Evolutionary conservation across 2,888 invertebrate species (phyloP).

Genomic region (Taphrorychus bicolor): DNA sequence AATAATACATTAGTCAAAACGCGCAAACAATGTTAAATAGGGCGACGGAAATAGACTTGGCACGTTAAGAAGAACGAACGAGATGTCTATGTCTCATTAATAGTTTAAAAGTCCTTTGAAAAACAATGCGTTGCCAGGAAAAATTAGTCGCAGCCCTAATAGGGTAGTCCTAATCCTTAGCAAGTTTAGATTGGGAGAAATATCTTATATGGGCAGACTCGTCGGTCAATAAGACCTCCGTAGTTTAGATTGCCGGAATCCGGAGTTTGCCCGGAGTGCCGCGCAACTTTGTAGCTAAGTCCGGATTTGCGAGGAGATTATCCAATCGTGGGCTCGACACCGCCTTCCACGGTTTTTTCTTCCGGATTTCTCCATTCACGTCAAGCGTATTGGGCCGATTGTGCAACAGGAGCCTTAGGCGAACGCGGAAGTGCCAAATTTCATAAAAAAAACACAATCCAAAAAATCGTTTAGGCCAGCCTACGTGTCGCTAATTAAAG

Average conservation of each 20-base stretch:
- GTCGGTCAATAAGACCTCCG: constrained; percentile 55
- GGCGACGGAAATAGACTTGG: constrained; percentile 58
- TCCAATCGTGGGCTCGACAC: constrained; percentile 56
- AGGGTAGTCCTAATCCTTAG: constrained; percentile 34
- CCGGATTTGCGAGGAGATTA: constrained; percentile 62
- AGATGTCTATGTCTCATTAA: constrained; percentile 47
- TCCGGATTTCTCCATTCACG: not conserved
- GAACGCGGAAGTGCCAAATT: constrained; percentile 12
- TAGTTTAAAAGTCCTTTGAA: constrained; percentile 20
- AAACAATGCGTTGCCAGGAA: not conserved
- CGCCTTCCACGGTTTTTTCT: constrained; percentile 27
- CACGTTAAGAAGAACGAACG: constrained; percentile 41
- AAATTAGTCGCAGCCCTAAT: constrained; percentile 21
- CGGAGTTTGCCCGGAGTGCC: constrained; percentile 46
- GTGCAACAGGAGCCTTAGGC: not conserved
- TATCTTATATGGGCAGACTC: constrained; percentile 49
- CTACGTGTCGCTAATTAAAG: constrained; percentile 37
- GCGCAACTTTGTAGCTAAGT: constrained; percentile 57
- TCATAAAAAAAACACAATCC: not conserved
- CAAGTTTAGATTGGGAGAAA: constrained; percentile 50
- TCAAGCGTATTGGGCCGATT: not conserved
- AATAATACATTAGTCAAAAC: constrained; percentile 55
- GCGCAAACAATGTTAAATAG: constrained; percentile 56
- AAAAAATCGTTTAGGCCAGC: constrained; percentile 31
- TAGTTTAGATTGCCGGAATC: constrained; percentile 52